Base-by-base conservation (phyloP, 30 jellyfish, hydroid and myxozoan species). In the Turritopsis rubra region DNA sequence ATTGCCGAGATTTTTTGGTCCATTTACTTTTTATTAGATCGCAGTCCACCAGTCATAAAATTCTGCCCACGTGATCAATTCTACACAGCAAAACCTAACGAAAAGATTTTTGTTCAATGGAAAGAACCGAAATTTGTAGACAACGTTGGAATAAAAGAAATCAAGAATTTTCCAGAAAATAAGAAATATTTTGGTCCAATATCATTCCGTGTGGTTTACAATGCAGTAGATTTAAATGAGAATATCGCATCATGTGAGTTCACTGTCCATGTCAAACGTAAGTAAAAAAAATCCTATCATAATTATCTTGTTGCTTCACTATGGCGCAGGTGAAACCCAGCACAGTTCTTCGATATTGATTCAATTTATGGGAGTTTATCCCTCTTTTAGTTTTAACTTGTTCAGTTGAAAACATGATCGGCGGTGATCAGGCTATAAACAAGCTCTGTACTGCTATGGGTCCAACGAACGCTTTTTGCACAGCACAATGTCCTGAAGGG, bases 51-150 rank as follows among this genome's bases (percentile, higher is more conserved):
- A 52, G 80, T 21, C n/a, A 81, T 89, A 54, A 81, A 79, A 52
- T 25, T 13, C 28, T 89, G 96, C 75, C 96, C 96, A 27, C 26
- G 78, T 1, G 85, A 81, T 52, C 65, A 31, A 8, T 65, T 71
- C 68, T 28, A 74, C 70, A 85, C 81, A 31, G 81, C 84, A 83
- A 83, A 80, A 7, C 84, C 85, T 28, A 85, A 81, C 19, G 83
- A 24, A 18, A 66, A 54, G 17, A 85, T 80, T 26, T 83, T 70
- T 25, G 91, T 89, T 71, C 77, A 82, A 0, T 89, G 96, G 96
- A 76, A 53, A 21, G 96, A 89, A 83, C 96, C 96, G 28, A 66
- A 65, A 21, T 84, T 89, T 85, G 85, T 60, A 28, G 96, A 89
- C 75, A 84, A 83, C 52, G 93, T 89, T 31, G 85, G 81, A 20